Evolutionary conservation across 2,888 invertebrate genomes (phyloP), one percentile per base, ranked within the genome.

Genomic region (Cremastinae sp.): DNA sequence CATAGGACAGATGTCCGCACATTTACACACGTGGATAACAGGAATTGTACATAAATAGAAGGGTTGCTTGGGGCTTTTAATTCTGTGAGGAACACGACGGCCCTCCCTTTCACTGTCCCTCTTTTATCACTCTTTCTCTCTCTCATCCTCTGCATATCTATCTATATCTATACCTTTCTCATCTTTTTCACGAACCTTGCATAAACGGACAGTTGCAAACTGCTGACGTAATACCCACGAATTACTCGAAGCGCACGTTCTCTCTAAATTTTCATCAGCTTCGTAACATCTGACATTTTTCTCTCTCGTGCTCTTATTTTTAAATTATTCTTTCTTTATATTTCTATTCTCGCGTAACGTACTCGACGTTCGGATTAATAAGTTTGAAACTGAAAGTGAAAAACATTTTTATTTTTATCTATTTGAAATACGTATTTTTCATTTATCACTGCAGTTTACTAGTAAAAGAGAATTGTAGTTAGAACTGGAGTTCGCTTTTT

Each of bases 181-280:
- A 28, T 53, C n/a, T 53, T 51, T 37, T 20, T 41, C 37, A 9
- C 10, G 14, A 1, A 22, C 45, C 55, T 55, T 45, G 37, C 45
- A 37, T 55, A 47, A 61, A 61, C 45, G 53, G 45, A 53, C 61
- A 70, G 70, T 62, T 45, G 53, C 28, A 55, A 62, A 68, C 49
- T 51, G 28, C 28, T 41, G 43, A 59, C 51, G 43, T 69, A 69
- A 69, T 59, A 35, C 28, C 12, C 69, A 16, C 35, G 56, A 37
- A 66, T 58, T 53, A 69, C 59, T 18, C 9, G 16, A 28, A 37
- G 3, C 35, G n/a, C 22, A 20, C 20, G 14, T 41, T 28, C 28
- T 22, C 35, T 18, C 2, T 14, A 45, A 58, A 68, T 39, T 41
- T 69, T 58, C 41, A 41, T 10, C 51, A 55, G 58, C 4, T 28